These are phyloP conservation scores for Cheilosia vulpina DNA, from an alignment of 2,888 invertebrate species.

Conservation along the genomic window DNA sequence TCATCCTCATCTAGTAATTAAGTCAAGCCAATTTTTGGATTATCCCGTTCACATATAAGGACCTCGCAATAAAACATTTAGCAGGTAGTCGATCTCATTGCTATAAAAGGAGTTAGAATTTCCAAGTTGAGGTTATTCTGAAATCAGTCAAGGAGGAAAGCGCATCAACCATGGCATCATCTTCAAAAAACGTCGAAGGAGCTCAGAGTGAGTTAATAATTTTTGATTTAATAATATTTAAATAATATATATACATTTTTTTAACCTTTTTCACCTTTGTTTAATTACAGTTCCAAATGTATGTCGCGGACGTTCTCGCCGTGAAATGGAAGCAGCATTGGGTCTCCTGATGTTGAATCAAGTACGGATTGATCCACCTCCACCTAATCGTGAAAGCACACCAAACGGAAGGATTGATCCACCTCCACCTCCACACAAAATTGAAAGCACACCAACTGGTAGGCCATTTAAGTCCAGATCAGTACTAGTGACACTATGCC, in stretches of 20 bases:
- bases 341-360: slow-evolving; percentile 52
- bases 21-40: too few species aligned
- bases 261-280: neutral
- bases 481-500: slow-evolving; percentile 24
- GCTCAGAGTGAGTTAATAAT: slow-evolving; percentile 17
- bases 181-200: slow-evolving; percentile 17
- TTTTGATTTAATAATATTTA: neutral
- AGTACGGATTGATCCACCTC: neutral
- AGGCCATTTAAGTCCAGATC: slow-evolving; percentile 18
- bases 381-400: neutral
- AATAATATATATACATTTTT: too few species aligned
- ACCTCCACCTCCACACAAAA: too few species aligned
- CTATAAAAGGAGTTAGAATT: too few species aligned
- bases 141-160: neutral
- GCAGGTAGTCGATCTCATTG: too few species aligned
- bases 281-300: slow-evolving; percentile 35
- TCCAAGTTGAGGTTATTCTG: neutral
- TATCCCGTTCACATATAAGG: too few species aligned
- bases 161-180: slow-evolving; percentile 23
- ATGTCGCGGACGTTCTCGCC: slow-evolving; percentile 11
- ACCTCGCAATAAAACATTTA: too few species aligned
- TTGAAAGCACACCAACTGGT: too few species aligned
- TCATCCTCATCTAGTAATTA: too few species aligned
- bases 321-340: slow-evolving; percentile 51
- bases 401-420: slow-evolving; percentile 1